Evolutionary conservation across 2,797 vertebrate species (phyloP).

Genomic region (Paratrypauchen microcephalus): DNA sequence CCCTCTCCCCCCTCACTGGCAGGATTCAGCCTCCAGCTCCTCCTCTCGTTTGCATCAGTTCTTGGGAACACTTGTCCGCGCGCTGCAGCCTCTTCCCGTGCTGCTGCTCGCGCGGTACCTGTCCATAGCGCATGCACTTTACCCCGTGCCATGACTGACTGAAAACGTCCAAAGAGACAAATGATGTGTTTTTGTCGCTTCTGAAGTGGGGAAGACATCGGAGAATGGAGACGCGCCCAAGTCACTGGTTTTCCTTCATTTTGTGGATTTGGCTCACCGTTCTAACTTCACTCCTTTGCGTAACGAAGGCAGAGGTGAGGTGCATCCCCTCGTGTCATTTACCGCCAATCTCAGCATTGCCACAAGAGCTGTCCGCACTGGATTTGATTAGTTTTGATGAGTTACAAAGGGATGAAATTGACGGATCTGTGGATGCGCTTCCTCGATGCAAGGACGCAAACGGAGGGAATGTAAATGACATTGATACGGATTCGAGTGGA

Average conservation of each 20-base stretch:
- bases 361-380: conserved; percentile 44
- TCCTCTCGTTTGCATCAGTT: conserved; percentile 76
- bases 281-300: conserved; percentile 73
- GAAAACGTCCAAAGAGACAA: conserved; percentile 26
- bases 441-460: conserved; percentile 1
- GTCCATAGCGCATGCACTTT: conserved; percentile 59
- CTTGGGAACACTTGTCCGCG: conserved; percentile 69
- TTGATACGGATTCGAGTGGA: conserved; percentile 41
- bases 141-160: conserved; percentile 58
- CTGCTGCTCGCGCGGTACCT: conserved; percentile 39
- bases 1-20: conserved; percentile 52
- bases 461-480: conserved; percentile 18
- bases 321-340: conserved; percentile 76
- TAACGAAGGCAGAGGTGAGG: conserved; percentile 77
- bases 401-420: conserved; percentile 37
- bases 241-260: conserved; percentile 49
- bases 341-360: conserved; percentile 37
- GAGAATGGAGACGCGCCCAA: conserved; percentile 70
- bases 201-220: conserved; percentile 39
- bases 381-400: conserved; percentile 51
- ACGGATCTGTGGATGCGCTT: conserved; percentile 48
- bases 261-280: conserved; percentile 67
- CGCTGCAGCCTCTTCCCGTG: conserved; percentile 40
- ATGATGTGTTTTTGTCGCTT: conserved; percentile 48
- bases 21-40: conserved; percentile 72